A percentile compares a stretch with the other conserved stretches of the same genome.
These are phyloP conservation scores for Thunnus maccoyii DNA, from an alignment of 2,113 vertebrate genomes.

Conservation along the genomic window DNA sequence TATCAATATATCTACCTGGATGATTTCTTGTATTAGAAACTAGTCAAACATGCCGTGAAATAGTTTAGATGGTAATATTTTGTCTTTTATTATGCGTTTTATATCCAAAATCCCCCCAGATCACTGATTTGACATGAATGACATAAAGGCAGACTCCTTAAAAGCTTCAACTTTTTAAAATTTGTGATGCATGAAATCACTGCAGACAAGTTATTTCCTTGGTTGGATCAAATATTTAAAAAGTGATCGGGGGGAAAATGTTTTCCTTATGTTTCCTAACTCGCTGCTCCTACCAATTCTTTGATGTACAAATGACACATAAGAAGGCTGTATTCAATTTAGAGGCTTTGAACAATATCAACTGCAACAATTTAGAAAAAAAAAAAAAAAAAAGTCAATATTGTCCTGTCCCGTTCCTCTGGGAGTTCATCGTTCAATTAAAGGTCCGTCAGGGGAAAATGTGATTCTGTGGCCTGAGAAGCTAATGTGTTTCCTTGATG, in stretches of 20 bases:
- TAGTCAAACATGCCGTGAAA: too few species aligned
- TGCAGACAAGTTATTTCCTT: background rate
- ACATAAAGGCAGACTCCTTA: background rate
- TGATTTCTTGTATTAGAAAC: too few species aligned
- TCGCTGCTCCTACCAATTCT: too few species aligned
- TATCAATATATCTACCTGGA: too few species aligned
- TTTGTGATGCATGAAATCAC: background rate
- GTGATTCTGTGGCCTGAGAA: slow-evolving; percentile 20
- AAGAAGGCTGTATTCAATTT: background rate
- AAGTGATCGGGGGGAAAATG: too few species aligned
- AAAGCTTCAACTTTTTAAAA: background rate
- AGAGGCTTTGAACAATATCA: background rate
- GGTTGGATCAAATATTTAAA: background rate
- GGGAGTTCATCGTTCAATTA: background rate
- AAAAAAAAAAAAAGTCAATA: slow-evolving; percentile 19
- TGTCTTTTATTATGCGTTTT: too few species aligned
- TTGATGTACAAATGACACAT: background rate
- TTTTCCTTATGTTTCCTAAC: too few species aligned
- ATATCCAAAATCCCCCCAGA: background rate
- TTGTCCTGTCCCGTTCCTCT: background rate
- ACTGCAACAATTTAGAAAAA: background rate
- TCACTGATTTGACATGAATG: background rate
- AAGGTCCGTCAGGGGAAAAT: slow-evolving; percentile 43
- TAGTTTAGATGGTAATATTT: too few species aligned
- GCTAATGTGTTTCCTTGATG: slow-evolving; percentile 63